phyloP scores from a whole-genome alignment of 2,888 invertebrate species.

The Acanthosepion esculentum region DNA sequence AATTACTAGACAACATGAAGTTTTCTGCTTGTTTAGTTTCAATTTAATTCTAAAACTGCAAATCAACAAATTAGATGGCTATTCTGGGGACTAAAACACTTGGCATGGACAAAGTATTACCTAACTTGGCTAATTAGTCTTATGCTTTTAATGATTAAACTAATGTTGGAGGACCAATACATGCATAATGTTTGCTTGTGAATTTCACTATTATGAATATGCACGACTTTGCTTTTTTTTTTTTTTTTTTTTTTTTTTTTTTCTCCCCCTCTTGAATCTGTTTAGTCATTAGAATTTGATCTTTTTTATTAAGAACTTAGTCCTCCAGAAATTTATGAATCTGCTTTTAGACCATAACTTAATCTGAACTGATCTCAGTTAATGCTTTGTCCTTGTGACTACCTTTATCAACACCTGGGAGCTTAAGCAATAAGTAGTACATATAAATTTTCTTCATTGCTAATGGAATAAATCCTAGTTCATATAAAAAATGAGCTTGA shows the following conservation, averaged over 20 bases:
- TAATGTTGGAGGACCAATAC: constrained; percentile 17
- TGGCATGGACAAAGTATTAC: constrained; percentile 33
- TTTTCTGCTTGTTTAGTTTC: constrained; percentile 44
- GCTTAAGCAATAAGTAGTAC: not conserved
- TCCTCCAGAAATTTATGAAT: not conserved
- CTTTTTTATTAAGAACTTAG: not conserved
- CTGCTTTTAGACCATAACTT: not conserved
- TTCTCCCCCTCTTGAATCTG: not conserved
- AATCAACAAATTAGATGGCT: constrained; percentile 4
- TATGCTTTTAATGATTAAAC: constrained; percentile 11
- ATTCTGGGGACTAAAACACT: not conserved
- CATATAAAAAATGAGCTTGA: not conserved
- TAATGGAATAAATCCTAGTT: not conserved
- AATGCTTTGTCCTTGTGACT: constrained; percentile 24
- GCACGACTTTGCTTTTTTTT: constrained; percentile 35
- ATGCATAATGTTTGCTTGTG: constrained; percentile 39
- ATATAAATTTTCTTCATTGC: not conserved
- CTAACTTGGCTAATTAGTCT: constrained; percentile 33
- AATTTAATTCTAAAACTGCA: constrained; percentile 24
- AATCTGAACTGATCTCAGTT: not conserved
- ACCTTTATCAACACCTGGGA: not conserved
- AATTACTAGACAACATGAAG: constrained; percentile 40
- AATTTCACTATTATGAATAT: constrained; percentile 36
- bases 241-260: too few species aligned
- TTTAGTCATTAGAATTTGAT: not conserved